Percentiles rank a stretch among this genome's conserved stretches.
phyloP scores from a whole-genome alignment of 1,140 invertebrate species.

The Chironomus tepperi region DNA sequence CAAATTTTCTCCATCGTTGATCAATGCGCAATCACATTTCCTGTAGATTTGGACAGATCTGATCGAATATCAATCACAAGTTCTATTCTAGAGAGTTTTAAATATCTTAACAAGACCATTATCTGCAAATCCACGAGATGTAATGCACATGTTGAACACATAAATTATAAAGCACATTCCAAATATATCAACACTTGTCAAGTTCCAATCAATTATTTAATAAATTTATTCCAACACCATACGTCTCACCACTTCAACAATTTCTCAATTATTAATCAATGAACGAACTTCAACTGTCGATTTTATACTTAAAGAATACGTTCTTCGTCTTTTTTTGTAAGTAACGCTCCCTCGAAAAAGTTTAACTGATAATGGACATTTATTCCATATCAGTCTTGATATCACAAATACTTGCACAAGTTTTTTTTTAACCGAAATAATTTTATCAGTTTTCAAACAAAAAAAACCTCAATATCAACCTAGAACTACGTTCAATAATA shows the following conservation, averaged over 20 bases:
- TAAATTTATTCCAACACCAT: background rate
- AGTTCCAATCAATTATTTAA: too few relatives aligned
- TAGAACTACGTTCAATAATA: too few relatives aligned
- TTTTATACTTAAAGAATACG: constrained; percentile 22
- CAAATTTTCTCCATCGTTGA: background rate
- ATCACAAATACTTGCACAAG: background rate
- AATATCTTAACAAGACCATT: background rate
- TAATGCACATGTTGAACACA: background rate
- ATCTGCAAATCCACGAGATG: constrained; percentile 23
- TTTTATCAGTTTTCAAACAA: constrained; percentile 18
- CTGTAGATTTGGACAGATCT: constrained; percentile 21
- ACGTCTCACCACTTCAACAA: constrained; percentile 9
- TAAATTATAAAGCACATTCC: background rate
- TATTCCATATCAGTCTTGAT: background rate
- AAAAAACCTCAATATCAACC: background rate
- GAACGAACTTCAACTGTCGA: constrained; percentile 14
- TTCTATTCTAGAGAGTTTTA: background rate
- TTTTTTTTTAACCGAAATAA: background rate
- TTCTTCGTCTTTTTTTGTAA: constrained; percentile 11
- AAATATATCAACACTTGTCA: background rate
- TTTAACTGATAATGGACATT: constrained; percentile 8
- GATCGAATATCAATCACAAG: background rate
- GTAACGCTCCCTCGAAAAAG: constrained; percentile 16
- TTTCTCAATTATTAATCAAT: constrained; percentile 23
- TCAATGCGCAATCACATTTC: background rate